These are phyloP conservation scores for Nowickia ferox DNA, from an alignment of 2,888 invertebrate genomes.

Conservation along the genomic window DNA sequence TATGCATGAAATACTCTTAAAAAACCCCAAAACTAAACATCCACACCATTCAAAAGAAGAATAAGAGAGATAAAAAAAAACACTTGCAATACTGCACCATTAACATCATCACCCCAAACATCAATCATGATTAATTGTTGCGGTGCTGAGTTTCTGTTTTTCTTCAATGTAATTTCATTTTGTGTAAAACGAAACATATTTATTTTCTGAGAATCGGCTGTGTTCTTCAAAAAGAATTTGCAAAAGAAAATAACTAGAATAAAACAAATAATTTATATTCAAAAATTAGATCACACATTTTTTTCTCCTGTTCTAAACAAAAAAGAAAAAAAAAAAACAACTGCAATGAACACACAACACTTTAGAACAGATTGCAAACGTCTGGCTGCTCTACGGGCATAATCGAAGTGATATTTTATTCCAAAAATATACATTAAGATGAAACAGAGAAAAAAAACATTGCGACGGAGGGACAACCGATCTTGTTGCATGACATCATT, in stretches of 20 bases:
- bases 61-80: not conserved
- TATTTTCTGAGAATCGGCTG: slow-evolving; percentile 55
- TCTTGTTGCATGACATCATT: slow-evolving; percentile 69
- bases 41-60: not conserved
- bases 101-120: slow-evolving; percentile 66
- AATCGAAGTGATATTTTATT: slow-evolving; percentile 47
- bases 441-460: slow-evolving; percentile 25
- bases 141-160: not conserved
- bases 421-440: slow-evolving; percentile 24
- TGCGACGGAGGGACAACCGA: slow-evolving; percentile 43
- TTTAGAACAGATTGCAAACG: slow-evolving; percentile 20
- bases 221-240: slow-evolving; percentile 54
- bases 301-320: slow-evolving; percentile 44
- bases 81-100: slow-evolving; percentile 42
- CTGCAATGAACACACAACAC: slow-evolving; percentile 9
- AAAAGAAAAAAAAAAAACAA: not conserved
- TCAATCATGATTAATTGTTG: slow-evolving; percentile 66
- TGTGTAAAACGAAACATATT: slow-evolving; percentile 48
- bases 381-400: slow-evolving; percentile 5
- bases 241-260: slow-evolving; percentile 38
- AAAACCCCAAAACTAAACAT: not conserved
- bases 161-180: slow-evolving; percentile 28
- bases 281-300: slow-evolving; percentile 65
- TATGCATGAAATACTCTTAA: too few relatives aligned
- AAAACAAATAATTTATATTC: slow-evolving; percentile 39